Evolutionary conservation across 2,888 invertebrate species (phyloP).

Genomic region (Koerneria pararmatus): DNA sequence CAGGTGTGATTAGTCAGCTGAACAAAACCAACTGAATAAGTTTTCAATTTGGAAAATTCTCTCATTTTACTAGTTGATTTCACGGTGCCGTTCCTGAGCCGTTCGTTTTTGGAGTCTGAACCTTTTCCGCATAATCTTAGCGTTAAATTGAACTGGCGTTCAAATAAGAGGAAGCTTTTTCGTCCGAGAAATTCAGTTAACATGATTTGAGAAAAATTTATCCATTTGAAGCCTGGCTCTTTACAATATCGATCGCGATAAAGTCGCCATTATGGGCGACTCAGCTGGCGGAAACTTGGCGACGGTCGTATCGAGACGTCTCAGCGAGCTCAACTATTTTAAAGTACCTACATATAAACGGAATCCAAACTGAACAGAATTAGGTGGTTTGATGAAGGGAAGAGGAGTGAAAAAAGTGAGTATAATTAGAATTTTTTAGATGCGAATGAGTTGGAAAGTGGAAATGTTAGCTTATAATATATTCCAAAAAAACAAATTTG

Average conservation of each 20-base stretch:
- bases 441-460: not conserved
- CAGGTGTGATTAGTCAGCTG: no score
- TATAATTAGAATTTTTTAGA: not conserved
- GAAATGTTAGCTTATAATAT: not conserved
- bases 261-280: slow-evolving; percentile 55
- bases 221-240: slow-evolving; percentile 37
- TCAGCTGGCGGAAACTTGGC: slow-evolving; percentile 57
- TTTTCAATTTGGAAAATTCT: no score
- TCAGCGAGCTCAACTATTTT: slow-evolving; percentile 18
- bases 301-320: slow-evolving; percentile 30
- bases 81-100: no score
- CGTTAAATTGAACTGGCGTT: no score
- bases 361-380: not conserved
- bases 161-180: no score
- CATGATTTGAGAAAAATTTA: no score
- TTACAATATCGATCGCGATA: slow-evolving; percentile 43
- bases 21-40: no score
- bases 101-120: no score
- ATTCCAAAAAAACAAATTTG: no score
- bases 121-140: no score
- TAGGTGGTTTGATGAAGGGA: not conserved
- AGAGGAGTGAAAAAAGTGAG: not conserved
- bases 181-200: no score
- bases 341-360: slow-evolving; percentile 11
- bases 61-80: no score